Conservation (phyloP, 2,113 vertebrate genomes). For the Panthera leo region DNA sequence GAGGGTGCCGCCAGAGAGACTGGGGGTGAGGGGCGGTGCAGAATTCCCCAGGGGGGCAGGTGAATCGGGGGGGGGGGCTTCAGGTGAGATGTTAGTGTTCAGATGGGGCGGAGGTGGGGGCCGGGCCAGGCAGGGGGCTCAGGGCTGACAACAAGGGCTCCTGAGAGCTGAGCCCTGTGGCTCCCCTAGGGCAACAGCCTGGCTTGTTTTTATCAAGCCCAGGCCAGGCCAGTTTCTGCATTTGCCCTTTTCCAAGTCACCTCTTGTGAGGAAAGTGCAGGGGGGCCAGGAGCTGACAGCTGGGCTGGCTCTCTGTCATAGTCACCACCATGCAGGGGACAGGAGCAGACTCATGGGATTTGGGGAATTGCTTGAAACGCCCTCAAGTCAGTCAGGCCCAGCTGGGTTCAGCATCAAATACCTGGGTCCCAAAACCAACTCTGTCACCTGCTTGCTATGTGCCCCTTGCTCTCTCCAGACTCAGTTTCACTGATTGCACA, state of each 20-base stretch:
- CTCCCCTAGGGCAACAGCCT: background rate
- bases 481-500: background rate
- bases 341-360: background rate
- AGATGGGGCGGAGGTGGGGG: rapidly evolving
- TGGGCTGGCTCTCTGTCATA: background rate
- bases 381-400: background rate
- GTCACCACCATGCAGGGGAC: background rate
- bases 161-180: background rate
- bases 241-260: background rate
- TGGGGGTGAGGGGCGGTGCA: background rate
- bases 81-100: background rate
- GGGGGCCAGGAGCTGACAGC: background rate
- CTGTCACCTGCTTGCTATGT: background rate
- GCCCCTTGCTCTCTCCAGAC: background rate
- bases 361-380: background rate
- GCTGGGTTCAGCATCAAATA: background rate
- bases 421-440: background rate
- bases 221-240: background rate
- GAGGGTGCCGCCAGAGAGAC: background rate
- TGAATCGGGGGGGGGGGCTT: too few relatives aligned
- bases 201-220: background rate
- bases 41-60: background rate
- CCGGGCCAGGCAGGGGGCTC: background rate
- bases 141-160: background rate
- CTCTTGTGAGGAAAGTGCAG: background rate